A percentile compares a stretch with the other conserved stretches of the same genome.
Conservation (phyloP, 1,140 invertebrate genomes). For the Micrasema minimum region DNA sequence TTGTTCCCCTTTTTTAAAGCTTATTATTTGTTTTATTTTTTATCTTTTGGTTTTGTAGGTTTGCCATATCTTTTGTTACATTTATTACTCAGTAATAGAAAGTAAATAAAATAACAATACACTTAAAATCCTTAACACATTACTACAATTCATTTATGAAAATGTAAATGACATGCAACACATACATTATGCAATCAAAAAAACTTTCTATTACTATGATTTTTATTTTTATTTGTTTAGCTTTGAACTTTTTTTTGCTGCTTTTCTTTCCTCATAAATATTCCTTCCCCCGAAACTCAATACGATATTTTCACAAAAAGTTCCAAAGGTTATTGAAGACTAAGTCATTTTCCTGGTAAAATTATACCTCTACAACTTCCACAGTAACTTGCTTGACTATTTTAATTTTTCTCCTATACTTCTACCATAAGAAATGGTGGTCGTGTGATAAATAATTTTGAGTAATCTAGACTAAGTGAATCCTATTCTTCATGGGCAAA, state of each 20-base stretch:
- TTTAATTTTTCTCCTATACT: too few species aligned
- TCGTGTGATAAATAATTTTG: too few species aligned
- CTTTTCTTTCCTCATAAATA: not conserved
- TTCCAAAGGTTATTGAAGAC: too few species aligned
- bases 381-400: too few species aligned
- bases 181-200: not conserved
- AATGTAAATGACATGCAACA: not conserved
- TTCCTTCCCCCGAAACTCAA: too few species aligned
- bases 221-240: not conserved
- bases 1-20: slow-evolving; percentile 15
- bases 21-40: slow-evolving; percentile 20
- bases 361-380: too few species aligned
- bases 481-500: too few species aligned
- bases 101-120: not conserved
- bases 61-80: slow-evolving; percentile 62
- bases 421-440: too few species aligned
- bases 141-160: not conserved
- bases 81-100: slow-evolving; percentile 20
- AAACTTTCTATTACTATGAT: not conserved
- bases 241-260: not conserved
- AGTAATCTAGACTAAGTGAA: too few species aligned
- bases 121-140: not conserved
- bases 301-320: not conserved
- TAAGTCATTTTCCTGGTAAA: too few species aligned
- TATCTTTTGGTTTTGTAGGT: slow-evolving; percentile 55